Evolutionary conservation across 2,888 invertebrate genomes (phyloP).

Genomic region (Choreutis nemorana): DNA sequence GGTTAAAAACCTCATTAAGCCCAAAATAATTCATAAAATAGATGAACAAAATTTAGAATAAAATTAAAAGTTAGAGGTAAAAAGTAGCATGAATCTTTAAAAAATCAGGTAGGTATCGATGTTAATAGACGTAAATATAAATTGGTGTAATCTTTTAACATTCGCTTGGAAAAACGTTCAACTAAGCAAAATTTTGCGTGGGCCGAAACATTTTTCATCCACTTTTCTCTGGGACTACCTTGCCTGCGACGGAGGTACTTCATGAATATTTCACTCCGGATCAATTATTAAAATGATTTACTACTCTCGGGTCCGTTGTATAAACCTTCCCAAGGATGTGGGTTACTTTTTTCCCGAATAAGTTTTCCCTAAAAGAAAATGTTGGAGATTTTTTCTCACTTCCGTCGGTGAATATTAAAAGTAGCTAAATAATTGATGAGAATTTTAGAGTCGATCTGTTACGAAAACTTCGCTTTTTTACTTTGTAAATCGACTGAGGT

Average conservation of each 20-base stretch:
- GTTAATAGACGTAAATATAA: too few species aligned
- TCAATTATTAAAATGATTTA: slow-evolving; percentile 67
- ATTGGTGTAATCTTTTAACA: too few species aligned
- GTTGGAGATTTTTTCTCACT: slow-evolving; percentile 7
- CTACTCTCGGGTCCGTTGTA: slow-evolving; percentile 32
- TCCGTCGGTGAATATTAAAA: slow-evolving; percentile 6
- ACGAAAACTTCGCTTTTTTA: too few species aligned
- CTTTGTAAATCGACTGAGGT: too few species aligned
- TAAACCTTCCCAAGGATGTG: slow-evolving; percentile 30
- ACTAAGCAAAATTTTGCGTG: slow-evolving; percentile 33
- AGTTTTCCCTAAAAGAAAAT: slow-evolving; percentile 5
- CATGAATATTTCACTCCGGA: slow-evolving; percentile 59
- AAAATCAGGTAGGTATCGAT: too few species aligned
- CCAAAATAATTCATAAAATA: too few species aligned
- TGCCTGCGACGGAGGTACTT: slow-evolving; percentile 44
- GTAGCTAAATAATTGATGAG: slow-evolving; percentile 7
- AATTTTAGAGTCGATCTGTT: slow-evolving; percentile 2
- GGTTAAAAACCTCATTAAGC: too few species aligned
- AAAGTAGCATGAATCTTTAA: too few species aligned
- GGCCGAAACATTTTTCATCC: slow-evolving; percentile 49
- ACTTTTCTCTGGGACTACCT: slow-evolving; percentile 43
- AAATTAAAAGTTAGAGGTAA: too few species aligned
- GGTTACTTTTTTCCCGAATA: slow-evolving; percentile 17
- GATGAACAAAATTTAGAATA: too few species aligned
- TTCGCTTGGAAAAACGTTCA: slow-evolving; percentile 32